These are phyloP conservation scores for Ochropacha duplaris DNA, from an alignment of 2,888 invertebrate species.

Conservation along the genomic window DNA sequence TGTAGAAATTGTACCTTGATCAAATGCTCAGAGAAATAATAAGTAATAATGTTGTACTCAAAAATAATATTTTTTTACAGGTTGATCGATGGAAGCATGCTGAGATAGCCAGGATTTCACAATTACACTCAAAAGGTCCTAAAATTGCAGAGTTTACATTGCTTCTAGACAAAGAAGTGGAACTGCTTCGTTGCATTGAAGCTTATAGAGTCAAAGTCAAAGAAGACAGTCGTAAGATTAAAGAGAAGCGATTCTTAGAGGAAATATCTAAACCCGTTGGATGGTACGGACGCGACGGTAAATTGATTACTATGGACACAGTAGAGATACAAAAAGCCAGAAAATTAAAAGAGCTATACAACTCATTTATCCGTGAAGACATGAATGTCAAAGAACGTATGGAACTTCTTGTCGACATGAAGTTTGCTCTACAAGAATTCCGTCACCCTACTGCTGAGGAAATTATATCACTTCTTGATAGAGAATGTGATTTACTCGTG, in stretches of 20 bases:
- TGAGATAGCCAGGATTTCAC: constrained; percentile 85
- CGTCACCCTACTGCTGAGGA: constrained; percentile 82
- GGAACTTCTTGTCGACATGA: constrained; percentile 87
- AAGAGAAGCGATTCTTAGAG: constrained; percentile 85
- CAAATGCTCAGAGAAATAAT: too few species aligned
- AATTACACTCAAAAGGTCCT: constrained; percentile 85
- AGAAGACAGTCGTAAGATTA: constrained; percentile 83
- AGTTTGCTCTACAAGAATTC: constrained; percentile 85
- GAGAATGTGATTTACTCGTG: constrained; percentile 87
- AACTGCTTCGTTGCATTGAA: constrained; percentile 87
- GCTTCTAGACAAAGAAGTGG: constrained; percentile 88
- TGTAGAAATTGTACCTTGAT: too few species aligned
- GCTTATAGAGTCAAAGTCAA: constrained; percentile 84
- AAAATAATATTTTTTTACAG: constrained; percentile 41
- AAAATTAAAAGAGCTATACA: constrained; percentile 88
- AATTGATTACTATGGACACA: constrained; percentile 90
- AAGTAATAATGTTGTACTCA: background rate
- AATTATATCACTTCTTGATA: constrained; percentile 85
- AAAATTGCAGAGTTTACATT: constrained; percentile 87
- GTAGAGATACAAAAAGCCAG: constrained; percentile 90
- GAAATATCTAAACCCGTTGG: constrained; percentile 88
- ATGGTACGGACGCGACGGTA: constrained; percentile 89
- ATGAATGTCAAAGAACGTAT: constrained; percentile 85
- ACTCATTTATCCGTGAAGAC: constrained; percentile 84
- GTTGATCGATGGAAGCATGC: constrained; percentile 87